Conservation (phyloP, 2,888 invertebrate genomes). For the Drosophila atripex region DNA sequence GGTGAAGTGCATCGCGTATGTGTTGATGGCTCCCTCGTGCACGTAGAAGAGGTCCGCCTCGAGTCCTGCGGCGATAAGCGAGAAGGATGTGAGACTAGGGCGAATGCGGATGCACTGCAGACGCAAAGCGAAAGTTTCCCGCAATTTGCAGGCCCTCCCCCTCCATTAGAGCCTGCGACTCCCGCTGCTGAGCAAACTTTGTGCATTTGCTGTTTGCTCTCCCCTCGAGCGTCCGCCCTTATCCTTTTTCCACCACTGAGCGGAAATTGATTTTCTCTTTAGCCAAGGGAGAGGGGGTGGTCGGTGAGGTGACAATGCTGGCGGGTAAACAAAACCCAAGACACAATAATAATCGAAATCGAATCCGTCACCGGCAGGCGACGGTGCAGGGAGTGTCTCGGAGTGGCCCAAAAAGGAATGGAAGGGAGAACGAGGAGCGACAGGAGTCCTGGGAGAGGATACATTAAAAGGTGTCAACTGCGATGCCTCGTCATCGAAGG, state of each 20-base stretch:
- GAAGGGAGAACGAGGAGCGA: conserved; percentile 22
- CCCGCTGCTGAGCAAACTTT: conserved; percentile 59
- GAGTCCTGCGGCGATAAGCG: conserved; percentile 85
- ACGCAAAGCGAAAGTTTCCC: conserved; percentile 63
- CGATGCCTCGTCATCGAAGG: conserved; percentile 29
- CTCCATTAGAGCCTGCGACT: conserved; percentile 15
- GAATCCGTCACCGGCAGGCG: conserved; percentile 70
- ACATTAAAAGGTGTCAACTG: conserved; percentile 72
- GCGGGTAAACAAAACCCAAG: conserved; percentile 69
- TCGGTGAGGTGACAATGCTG: conserved; percentile 30
- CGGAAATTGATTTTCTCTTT: conserved; percentile 71
- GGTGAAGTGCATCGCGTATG: conserved; percentile 92
- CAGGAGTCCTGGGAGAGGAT: conserved; percentile 18
- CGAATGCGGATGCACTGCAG: conserved; percentile 53
- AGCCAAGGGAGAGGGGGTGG: not conserved
- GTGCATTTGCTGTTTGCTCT: conserved; percentile 64
- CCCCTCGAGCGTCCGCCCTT: conserved; percentile 38
- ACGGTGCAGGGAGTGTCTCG: conserved; percentile 38
- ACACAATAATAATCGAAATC: conserved; percentile 72
- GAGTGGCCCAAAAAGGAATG: not conserved
- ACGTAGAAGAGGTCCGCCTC: conserved; percentile 93
- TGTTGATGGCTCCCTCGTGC: conserved; percentile 92
- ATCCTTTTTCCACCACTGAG: conserved; percentile 28
- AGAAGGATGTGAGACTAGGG: conserved; percentile 4
- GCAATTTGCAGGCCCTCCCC: conserved; percentile 63